These are phyloP conservation scores for Euzophera pinguis DNA, from an alignment of 2,888 invertebrate genomes.

Conservation along the genomic window DNA sequence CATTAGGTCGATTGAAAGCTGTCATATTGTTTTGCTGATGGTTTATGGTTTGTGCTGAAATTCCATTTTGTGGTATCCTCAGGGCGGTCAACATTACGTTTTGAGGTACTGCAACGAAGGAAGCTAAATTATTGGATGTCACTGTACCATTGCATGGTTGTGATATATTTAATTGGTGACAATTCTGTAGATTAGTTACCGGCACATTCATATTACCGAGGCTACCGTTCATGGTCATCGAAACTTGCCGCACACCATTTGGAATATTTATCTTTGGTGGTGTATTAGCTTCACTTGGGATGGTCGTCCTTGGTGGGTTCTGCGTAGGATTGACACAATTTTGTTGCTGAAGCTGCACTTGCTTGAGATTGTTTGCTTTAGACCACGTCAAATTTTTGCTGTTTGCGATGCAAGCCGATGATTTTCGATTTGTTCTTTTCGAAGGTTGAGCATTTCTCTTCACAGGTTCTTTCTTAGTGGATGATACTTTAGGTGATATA, in stretches of 20 bases:
- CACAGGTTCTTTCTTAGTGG: constrained; percentile 50
- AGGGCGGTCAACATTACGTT: constrained; percentile 79
- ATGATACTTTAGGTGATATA: constrained; percentile 43
- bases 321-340: constrained; percentile 54
- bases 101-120: constrained; percentile 74
- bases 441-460: constrained; percentile 44
- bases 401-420: constrained; percentile 71
- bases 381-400: constrained; percentile 73
- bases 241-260: constrained; percentile 63
- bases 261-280: constrained; percentile 66
- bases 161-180: constrained; percentile 65
- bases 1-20: constrained; percentile 59
- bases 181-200: constrained; percentile 62
- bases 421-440: constrained; percentile 68
- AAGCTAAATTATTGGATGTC: constrained; percentile 58
- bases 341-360: constrained; percentile 66
- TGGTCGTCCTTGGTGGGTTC: constrained; percentile 35
- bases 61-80: constrained; percentile 76
- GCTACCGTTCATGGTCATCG: constrained; percentile 61
- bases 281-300: constrained; percentile 52
- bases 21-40: constrained; percentile 64
- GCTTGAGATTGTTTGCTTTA: constrained; percentile 70
- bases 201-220: constrained; percentile 62
- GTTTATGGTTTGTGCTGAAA: constrained; percentile 55
- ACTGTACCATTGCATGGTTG: constrained; percentile 64